These are phyloP conservation scores for Andricus grossulariae DNA, from an alignment of 1,140 invertebrate species.

Conservation along the genomic window DNA sequence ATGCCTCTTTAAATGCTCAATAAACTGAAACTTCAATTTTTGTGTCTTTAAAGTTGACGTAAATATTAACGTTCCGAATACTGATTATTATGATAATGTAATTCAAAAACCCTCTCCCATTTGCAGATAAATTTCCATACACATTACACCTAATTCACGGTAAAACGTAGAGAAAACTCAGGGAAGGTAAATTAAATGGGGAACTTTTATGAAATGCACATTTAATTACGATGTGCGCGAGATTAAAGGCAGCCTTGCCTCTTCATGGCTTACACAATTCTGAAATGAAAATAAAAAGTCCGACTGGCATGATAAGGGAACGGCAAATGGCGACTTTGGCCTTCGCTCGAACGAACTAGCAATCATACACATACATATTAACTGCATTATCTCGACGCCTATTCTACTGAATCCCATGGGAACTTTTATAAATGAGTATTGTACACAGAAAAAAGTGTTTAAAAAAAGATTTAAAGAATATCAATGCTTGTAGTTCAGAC, in stretches of 20 bases:
- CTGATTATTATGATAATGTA: background rate
- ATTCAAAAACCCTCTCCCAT: background rate
- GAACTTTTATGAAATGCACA: slow-evolving; percentile 10
- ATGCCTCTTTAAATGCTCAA: too few relatives aligned
- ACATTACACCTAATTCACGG: background rate
- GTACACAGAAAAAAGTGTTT: background rate
- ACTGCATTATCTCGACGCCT: background rate
- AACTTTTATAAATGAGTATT: background rate
- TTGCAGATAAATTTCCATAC: background rate
- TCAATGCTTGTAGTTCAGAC: background rate
- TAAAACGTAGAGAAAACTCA: background rate
- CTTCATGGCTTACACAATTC: slow-evolving; percentile 16
- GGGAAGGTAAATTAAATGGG: slow-evolving; percentile 1
- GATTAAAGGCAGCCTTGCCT: background rate
- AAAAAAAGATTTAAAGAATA: background rate
- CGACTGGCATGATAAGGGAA: background rate
- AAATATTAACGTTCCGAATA: too few relatives aligned
- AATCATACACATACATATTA: slow-evolving; percentile 3
- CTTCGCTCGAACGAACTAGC: background rate
- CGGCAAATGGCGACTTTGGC: slow-evolving; percentile 6
- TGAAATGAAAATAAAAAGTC: slow-evolving; percentile 13
- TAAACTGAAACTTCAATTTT: too few relatives aligned
- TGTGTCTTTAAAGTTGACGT: too few relatives aligned
- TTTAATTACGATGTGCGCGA: slow-evolving; percentile 1
- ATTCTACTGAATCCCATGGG: background rate